phyloP scores from a whole-genome alignment of 2,888 invertebrate species.

The Strigamia crassipes region DNA sequence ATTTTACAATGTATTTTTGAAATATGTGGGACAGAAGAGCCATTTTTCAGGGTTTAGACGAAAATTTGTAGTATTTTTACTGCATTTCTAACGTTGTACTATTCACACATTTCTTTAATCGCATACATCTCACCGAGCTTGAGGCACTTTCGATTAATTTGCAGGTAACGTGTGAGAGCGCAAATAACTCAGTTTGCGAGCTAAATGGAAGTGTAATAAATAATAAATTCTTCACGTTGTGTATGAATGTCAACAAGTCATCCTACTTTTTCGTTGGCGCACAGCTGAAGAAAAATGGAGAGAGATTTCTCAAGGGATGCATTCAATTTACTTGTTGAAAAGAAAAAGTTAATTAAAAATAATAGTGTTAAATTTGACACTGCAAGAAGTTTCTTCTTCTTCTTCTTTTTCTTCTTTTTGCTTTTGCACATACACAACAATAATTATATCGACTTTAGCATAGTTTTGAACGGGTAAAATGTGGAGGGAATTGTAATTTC shows the following conservation, averaged over 20 bases:
- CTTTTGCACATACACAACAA: not conserved
- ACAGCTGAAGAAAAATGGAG: not conserved
- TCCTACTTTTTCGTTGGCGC: not conserved
- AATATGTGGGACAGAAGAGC: too few relatives aligned
- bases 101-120: not conserved
- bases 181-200: slow-evolving; percentile 6
- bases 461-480: not conserved
- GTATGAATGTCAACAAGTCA: slow-evolving; percentile 6
- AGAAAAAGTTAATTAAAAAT: slow-evolving; percentile 4
- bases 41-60: too few relatives aligned
- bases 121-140: not conserved
- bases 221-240: not conserved
- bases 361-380: not conserved
- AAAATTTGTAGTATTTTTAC: too few relatives aligned
- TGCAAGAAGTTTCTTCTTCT: not conserved
- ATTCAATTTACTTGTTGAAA: not conserved
- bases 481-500: not conserved
- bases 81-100: not conserved
- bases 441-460: not conserved
- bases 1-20: too few relatives aligned
- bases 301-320: not conserved
- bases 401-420: not conserved
- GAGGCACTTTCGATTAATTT: slow-evolving; percentile 12
- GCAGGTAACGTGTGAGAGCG: not conserved
- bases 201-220: slow-evolving; percentile 5